Evolutionary conservation across 2,888 invertebrate species (phyloP).

Genomic region (Lycia hirtaria): DNA sequence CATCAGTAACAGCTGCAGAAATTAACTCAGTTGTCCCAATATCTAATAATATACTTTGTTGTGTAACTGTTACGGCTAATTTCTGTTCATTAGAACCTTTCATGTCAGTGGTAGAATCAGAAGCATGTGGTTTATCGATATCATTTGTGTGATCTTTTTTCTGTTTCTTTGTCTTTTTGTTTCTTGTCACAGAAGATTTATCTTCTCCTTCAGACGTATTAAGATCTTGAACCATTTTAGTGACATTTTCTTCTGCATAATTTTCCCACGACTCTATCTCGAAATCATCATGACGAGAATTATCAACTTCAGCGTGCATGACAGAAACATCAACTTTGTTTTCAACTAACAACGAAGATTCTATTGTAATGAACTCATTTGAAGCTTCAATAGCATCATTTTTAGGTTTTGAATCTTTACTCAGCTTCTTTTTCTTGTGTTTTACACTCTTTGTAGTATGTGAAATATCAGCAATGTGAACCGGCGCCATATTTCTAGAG

Average conservation of each 20-base stretch:
- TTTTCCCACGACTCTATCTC: conserved; percentile 32
- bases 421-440: conserved; percentile 40
- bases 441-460: conserved; percentile 35
- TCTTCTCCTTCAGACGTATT: conserved; percentile 41
- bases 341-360: conserved; percentile 33
- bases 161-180: conserved; percentile 20
- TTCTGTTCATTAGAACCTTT: not conserved
- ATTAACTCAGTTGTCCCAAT: not conserved
- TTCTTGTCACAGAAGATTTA: not conserved
- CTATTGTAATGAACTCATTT: conserved; percentile 36
- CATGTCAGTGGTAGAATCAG: not conserved
- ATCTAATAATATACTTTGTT: not conserved
- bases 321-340: conserved; percentile 13
- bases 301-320: conserved; percentile 6
- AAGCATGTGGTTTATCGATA: not conserved
- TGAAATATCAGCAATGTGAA: conserved; percentile 32
- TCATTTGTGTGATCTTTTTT: not conserved
- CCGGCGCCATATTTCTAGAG: not conserved
- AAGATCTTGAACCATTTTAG: conserved; percentile 47
- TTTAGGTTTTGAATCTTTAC: conserved; percentile 25
- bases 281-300: conserved; percentile 29
- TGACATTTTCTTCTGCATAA: conserved; percentile 40
- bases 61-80: not conserved
- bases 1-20: not conserved
- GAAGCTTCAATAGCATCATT: not conserved